Evolutionary conservation across 2,113 vertebrate species (phyloP), one percentile per base, ranked within the genome.

Genomic region (Casuarius casuarius): DNA sequence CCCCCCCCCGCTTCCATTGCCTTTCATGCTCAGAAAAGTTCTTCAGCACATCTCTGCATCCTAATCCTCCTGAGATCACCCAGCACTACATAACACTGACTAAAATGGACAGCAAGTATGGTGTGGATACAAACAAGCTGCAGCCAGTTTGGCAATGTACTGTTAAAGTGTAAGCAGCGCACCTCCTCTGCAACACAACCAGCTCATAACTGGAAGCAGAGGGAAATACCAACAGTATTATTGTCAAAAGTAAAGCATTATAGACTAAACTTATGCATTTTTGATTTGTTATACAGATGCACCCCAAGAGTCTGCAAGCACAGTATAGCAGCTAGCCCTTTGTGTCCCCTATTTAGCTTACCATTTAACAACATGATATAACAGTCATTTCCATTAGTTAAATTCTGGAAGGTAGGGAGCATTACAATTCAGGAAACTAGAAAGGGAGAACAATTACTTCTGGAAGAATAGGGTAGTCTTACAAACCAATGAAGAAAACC

Each of bases 1-100:
- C 1, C 2, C 42, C 2, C 2, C 5, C 19, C 38, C 18, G 9
- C 26, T 19, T 66, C 6, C 42, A 42, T 2, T 48, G 31, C 7
- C 17, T 22, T 82, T 67, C 38, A 23, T 2, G 2, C 19, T 19
- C 14, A 56, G 19, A 7, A 3, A 7, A 51, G 19, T 12, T 67
- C 31, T 51, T 35, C 25, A 40, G 12, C 1, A 0, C 4, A 21
- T 25, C 21, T 68, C 84, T 40, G 44, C 25, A 74, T 12, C 6
- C 38, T 28, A 51, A 63, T 31, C 11, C 61, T 75, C 51, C 14
- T 21, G n/a, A 82, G 7, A 74, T 63, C 40, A 62, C 4, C 3
- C 15, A 40, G 13, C 16, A 42, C 3, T 38, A 35, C 1, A 1
- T 2, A 72, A 56, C 8, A 75, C 4, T 61, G 10, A 46, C 26